Base-by-base conservation (phyloP, 2,888 invertebrate species). In the Xanthia togata region DNA sequence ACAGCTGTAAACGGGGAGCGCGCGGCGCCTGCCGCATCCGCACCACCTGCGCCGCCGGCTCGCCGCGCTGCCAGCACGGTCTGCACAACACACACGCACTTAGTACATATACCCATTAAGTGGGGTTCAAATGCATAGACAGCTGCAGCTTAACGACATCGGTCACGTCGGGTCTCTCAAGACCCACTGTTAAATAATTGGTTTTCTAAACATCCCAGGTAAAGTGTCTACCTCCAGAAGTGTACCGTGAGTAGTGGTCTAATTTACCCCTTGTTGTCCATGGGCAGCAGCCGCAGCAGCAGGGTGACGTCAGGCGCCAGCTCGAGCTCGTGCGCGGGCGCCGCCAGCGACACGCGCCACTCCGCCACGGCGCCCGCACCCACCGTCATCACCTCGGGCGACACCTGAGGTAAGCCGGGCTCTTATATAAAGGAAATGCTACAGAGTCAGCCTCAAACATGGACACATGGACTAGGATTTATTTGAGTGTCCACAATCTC, bases 61-160 rank as follows among this genome's bases (percentile, higher is more conserved):
- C 88, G 0, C 83, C 73, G 0, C 95, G 93, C 73, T 73, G 89
- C 94, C 94, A 94, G 63, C 82, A 77, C 11, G 82, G 76, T 0
- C 94, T 94, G 81, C 20, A 26, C 62, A n/a, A 72, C 67, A 20
- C 20, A 47, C 44, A 17, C 8, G 9, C 14, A 2, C 41, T 31
- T 50, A 20, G 12, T 26, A 60, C n/a, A 26, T 14, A 44, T 23
- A 41, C 62, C 11, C 14, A 57, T 17, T 26, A 9, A 26, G 31
- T 47, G 12, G 2, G 23, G 47, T 47, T 23, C 6, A 47, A 8
- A 14, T 65, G 20, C 11, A 26, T 44, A 26, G 9, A 41, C n/a
- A 41, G n/a, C n/a, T n/a, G n/a, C 63, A 59, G 8, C 17, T 63
- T 63, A 41, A 17, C 20, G 26, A 47, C 8, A 44, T 26, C 2